Conservation (phyloP, 2,888 invertebrate genomes). For the Tiliacea aurago region DNA sequence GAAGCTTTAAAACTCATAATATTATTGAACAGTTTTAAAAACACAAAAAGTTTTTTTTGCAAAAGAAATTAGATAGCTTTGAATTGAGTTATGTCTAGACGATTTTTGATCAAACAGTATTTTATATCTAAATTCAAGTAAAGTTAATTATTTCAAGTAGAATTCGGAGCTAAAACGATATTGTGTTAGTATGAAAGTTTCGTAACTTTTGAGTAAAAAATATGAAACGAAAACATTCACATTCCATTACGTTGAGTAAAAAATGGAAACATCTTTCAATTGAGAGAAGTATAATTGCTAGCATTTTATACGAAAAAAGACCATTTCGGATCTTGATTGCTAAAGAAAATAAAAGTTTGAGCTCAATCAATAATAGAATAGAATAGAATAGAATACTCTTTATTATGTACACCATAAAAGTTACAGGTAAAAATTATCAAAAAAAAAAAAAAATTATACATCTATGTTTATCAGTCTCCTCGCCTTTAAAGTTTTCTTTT, state of each 20-base stretch:
- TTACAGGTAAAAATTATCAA: too few relatives aligned
- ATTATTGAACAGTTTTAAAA: too few relatives aligned
- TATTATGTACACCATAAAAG: too few relatives aligned
- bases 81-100: neutral
- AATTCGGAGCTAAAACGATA: neutral
- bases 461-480: too few relatives aligned
- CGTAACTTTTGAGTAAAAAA: neutral
- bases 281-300: neutral
- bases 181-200: neutral
- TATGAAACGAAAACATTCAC: conserved; percentile 1
- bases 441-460: too few relatives aligned
- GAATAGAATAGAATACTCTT: too few relatives aligned
- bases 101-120: conserved; percentile 9
- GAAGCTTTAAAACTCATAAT: too few relatives aligned
- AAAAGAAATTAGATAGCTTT: neutral
- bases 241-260: neutral
- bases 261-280: conserved; percentile 6
- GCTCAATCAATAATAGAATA: neutral
- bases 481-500: neutral
- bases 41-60: neutral
- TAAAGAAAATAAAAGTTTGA: neutral
- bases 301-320: neutral
- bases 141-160: conserved; percentile 1
- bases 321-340: neutral
- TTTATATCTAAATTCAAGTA: neutral